Conservation (phyloP, 2,888 invertebrate genomes). For the Eupithecia subfuscata region DNA sequence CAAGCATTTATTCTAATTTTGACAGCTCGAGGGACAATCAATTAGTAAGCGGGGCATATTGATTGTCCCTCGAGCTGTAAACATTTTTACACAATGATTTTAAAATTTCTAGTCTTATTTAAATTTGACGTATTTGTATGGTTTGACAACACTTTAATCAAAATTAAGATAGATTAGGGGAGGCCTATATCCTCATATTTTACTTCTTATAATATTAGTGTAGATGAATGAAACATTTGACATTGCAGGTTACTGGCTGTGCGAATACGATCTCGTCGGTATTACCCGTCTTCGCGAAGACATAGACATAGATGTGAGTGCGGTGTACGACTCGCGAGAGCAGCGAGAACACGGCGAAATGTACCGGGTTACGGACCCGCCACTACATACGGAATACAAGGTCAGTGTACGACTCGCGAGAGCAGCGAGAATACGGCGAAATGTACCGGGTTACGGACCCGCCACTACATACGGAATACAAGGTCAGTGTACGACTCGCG, state of each 20-base stretch:
- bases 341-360: background rate
- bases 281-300: constrained; percentile 18
- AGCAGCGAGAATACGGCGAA: background rate
- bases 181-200: too few species aligned
- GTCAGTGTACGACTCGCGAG: constrained; percentile 16
- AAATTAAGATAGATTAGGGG: too few species aligned
- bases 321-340: constrained; percentile 21
- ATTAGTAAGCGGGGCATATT: too few species aligned
- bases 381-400: background rate
- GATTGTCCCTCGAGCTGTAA: too few species aligned
- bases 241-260: constrained; percentile 25
- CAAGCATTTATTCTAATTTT: too few species aligned
- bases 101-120: too few species aligned
- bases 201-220: too few species aligned
- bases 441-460: background rate
- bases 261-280: constrained; percentile 26
- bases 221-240: too few species aligned
- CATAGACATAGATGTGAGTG: constrained; percentile 7
- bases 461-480: background rate
- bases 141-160: too few species aligned
- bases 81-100: too few species aligned
- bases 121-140: too few species aligned
- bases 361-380: background rate
- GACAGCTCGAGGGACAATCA: too few species aligned
- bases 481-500: constrained; percentile 17